A percentile compares a stretch with the other conserved stretches of the same genome.
phyloP scores from a whole-genome alignment of 2,113 vertebrate genomes.

The Mionectes macconnelli region DNA sequence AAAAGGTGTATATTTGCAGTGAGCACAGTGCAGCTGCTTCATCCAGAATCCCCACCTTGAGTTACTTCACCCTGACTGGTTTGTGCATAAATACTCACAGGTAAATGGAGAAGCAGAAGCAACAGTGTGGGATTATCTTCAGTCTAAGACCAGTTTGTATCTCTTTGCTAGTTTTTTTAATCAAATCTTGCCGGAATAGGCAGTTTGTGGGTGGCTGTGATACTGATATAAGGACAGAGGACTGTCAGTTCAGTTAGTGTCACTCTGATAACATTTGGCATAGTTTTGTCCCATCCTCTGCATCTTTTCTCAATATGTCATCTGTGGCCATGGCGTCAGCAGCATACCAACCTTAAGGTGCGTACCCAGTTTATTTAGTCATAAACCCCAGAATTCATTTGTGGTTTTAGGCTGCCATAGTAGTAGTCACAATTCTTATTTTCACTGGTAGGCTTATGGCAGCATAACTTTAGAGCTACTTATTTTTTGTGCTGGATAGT shows the following conservation, averaged over 20 bases:
- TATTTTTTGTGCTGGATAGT: neutral
- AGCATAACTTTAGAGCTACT: neutral
- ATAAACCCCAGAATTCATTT: neutral
- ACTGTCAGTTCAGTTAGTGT: neutral
- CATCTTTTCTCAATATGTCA: neutral
- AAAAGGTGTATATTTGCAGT: neutral
- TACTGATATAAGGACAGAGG: too few relatives aligned
- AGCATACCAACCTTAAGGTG: fast-evolving
- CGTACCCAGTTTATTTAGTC: neutral
- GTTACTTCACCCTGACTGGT: neutral
- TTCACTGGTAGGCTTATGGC: neutral
- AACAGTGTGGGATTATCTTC: neutral
- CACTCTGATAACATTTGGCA: neutral
- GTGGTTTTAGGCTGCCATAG: neutral
- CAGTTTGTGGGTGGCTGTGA: neutral
- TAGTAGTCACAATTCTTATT: neutral
- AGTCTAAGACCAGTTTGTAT: neutral
- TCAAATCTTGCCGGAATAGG: neutral
- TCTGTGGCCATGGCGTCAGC: neutral
- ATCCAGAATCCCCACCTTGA: neutral
- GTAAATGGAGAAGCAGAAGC: neutral
- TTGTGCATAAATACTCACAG: neutral
- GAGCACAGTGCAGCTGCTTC: neutral
- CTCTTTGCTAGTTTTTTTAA: neutral
- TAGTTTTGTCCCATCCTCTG: neutral